Evolutionary conservation across 2,797 vertebrate species (phyloP).

Genomic region (Anisognathus igniventris): DNA sequence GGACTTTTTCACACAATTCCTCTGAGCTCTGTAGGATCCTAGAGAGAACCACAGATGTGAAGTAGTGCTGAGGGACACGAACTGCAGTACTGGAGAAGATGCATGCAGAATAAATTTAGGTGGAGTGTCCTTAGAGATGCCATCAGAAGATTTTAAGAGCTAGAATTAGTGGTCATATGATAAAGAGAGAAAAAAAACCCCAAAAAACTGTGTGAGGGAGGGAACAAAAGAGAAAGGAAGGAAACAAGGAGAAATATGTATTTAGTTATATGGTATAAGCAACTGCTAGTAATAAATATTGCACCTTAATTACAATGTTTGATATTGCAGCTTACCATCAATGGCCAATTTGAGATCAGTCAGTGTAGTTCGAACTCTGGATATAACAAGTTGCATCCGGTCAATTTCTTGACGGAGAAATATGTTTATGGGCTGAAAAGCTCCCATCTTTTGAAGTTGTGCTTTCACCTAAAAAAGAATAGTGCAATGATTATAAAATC

Average conservation of each 20-base stretch:
- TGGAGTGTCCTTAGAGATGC: background rate
- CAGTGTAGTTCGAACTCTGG: slow-evolving; percentile 77
- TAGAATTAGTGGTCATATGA: background rate
- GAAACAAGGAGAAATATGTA: background rate
- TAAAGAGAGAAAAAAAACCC: background rate
- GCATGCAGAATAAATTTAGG: background rate
- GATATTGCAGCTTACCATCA: slow-evolving; percentile 72
- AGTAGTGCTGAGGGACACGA: background rate
- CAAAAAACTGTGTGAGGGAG: background rate
- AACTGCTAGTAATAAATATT: background rate
- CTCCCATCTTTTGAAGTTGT: slow-evolving; percentile 82
- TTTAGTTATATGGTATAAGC: background rate
- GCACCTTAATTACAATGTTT: background rate
- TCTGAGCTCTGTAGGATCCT: background rate
- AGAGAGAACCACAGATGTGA: background rate
- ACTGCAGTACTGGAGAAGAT: background rate
- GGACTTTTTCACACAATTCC: background rate
- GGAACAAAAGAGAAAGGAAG: background rate
- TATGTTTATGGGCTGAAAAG: slow-evolving; percentile 82
- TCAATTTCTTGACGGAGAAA: slow-evolving; percentile 86
- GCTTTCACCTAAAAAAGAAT: slow-evolving; percentile 74
- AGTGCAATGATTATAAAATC: background rate
- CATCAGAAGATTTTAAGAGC: background rate
- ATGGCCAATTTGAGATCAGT: slow-evolving; percentile 83
- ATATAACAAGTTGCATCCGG: slow-evolving; percentile 82